Base-by-base conservation (phyloP, 2,888 invertebrate species). In the Tubulanus polymorphus region DNA sequence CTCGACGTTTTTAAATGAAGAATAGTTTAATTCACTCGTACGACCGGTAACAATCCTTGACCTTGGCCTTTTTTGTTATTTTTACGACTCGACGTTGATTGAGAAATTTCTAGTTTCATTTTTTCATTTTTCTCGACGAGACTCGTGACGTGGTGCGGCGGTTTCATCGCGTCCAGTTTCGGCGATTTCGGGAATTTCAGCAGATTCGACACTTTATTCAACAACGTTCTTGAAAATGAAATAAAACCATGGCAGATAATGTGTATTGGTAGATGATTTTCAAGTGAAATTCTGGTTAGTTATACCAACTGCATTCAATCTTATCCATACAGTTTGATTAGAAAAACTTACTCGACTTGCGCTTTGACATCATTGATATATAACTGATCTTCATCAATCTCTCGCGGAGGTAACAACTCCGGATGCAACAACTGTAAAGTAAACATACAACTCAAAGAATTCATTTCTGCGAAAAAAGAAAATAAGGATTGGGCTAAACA, bases 161-260 rank as follows among this genome's bases (percentile, higher is more conserved):
- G 71, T n/a, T 71, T 61, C 53, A 74, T 72, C 55, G 67, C 69
- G 53, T 73, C 70, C 32, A 74, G 62, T 57, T 73, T 75, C 2
- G 74, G 73, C 50, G 74, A 73, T 55, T 74, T 71, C 2, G 75
- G 74, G 56, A 73, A 76, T 57, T 71, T 71, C 37, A 75, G 63
- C 26, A 75, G 55, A 48, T 67, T 73, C 18, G 67, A 59, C 8
- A 76, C 71, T 53, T 72, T 73, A 59, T 66, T 62, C 37, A 73
- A 54, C 37, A 73, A 57, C 30, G 64, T 55, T 28, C 73, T 73
- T 57, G 10, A 63, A 63, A 25, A 46, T 26, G 50, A 54, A 52
- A 46, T 20, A n/a, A 3, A 27, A 28, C 3, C 10, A 10, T 23
- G 30, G 0, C n/a, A n/a, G n/a, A n/a, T n/a, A n/a, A n/a, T n/a